Base-by-base conservation (phyloP, 2,888 invertebrate genomes). In the Trichogramma dendrolimi region DNA sequence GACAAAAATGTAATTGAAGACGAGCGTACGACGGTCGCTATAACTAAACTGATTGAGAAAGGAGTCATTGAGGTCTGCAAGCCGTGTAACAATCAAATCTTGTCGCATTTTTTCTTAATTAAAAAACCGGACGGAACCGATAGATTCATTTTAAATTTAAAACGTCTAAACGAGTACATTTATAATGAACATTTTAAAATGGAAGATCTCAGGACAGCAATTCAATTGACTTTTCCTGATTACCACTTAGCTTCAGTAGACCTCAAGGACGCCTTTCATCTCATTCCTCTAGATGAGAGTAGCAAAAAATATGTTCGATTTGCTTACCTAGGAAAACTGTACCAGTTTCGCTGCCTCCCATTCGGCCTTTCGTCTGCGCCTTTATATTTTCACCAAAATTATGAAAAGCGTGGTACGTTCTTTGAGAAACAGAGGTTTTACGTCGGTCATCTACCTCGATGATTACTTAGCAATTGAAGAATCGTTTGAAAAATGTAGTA, bases 121-220 rank as follows among this genome's bases (percentile, higher is more conserved):
- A 53, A 60, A 8, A 68, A 68, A 51, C 59, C 66, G 1, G 49
- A 68, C 14, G 66, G 69, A 8, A 59, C 59, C n/a, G 52, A 48
- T 42, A 63, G 67, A 54, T 62, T 64, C 42, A 69, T 67, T 56
- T 44, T 69, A 55, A 68, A 66, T 49, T 54, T 65, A 38, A 67
- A 67, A 51, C 14, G 52, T 5, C 42, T 61, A 39, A 57, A 61
- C 7, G n/a, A n/a, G n/a, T 44, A 41, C 6, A 51, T 61, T 11
- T 27, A 48, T 10, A 48, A 53, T 6, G 40, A 44, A 51, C 61
- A 61, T 55, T 61, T 56, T 38, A 58, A 61, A 11, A 53, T 56
- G 61, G 57, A 61, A 48, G 53, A 61, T 47, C n/a, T n/a, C n/a
- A n/a, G n/a, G n/a, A n/a, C n/a, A n/a, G n/a, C n/a, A n/a, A n/a